Conservation (phyloP, 2,113 vertebrate genomes). For the Labeo rohita region DNA sequence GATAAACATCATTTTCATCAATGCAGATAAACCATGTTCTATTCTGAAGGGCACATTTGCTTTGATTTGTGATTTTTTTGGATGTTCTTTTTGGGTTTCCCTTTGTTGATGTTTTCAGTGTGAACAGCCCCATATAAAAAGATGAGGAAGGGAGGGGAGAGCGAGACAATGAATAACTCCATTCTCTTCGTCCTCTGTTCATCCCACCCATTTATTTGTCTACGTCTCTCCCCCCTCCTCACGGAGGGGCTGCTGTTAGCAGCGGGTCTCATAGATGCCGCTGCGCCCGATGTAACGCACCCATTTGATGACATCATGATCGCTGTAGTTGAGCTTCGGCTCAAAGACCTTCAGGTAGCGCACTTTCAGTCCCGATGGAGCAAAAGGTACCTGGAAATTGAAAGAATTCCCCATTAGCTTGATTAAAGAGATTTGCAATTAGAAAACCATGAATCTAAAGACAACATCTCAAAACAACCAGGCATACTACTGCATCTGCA, state of each 20-base stretch:
- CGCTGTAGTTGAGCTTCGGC: conserved; percentile 99
- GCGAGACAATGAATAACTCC: conserved; percentile 23
- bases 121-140: conserved; percentile 35
- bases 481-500: background rate
- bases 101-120: conserved; percentile 2
- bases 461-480: background rate
- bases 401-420: background rate
- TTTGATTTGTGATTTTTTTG: background rate
- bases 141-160: background rate
- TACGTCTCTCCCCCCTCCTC: background rate
- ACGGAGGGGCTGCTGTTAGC: conserved; percentile 78
- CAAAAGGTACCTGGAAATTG: conserved; percentile 88
- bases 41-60: conserved; percentile 21
- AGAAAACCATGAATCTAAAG: background rate
- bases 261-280: conserved; percentile 98
- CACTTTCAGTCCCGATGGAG: conserved; percentile 97
- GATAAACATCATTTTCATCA: conserved; percentile 6
- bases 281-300: conserved; percentile 99
- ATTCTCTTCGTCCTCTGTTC: background rate
- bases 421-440: background rate
- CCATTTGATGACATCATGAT: conserved; percentile 99
- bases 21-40: conserved; percentile 8
- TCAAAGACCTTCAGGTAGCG: conserved; percentile 99
- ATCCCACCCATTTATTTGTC: background rate
- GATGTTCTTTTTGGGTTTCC: conserved; percentile 22